Conservation (phyloP, 2,888 invertebrate species). For the Plagiodera versicolora region DNA sequence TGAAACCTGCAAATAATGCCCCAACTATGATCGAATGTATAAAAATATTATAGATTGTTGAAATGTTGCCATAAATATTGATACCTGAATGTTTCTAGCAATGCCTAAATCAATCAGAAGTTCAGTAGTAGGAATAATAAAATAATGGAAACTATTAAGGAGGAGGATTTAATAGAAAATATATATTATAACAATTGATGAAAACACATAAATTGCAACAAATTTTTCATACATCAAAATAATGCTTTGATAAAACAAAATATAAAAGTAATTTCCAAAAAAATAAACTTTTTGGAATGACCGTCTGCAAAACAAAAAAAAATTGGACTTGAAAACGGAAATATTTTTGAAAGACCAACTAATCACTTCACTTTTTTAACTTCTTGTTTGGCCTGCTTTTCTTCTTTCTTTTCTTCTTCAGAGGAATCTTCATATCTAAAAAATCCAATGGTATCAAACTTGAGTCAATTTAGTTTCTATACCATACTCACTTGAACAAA, state of each 20-base stretch:
- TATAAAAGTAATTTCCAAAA: neutral
- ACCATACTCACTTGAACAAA: conserved; percentile 79
- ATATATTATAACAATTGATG: neutral
- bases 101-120: too few relatives aligned
- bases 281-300: neutral
- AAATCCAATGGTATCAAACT: conserved; percentile 32
- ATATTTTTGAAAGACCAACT: conserved; percentile 8
- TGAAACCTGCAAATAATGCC: too few relatives aligned
- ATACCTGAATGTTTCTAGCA: too few relatives aligned
- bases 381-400: conserved; percentile 49
- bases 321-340: conserved; percentile 6
- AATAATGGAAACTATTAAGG: neutral
- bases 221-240: neutral
- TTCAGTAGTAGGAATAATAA: too few relatives aligned
- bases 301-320: conserved; percentile 10
- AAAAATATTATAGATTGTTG: too few relatives aligned
- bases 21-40: too few relatives aligned
- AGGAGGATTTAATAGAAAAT: neutral
- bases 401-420: conserved; percentile 52
- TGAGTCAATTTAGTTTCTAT: neutral
- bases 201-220: neutral
- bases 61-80: too few relatives aligned
- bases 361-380: conserved; percentile 49
- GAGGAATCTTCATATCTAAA: conserved; percentile 73
- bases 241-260: neutral